Percentiles rank a stretch among this genome's conserved stretches.
Evolutionary conservation across 2,888 invertebrate genomes (phyloP).

Genomic region (Dasysyrphus tricinctus): DNA sequence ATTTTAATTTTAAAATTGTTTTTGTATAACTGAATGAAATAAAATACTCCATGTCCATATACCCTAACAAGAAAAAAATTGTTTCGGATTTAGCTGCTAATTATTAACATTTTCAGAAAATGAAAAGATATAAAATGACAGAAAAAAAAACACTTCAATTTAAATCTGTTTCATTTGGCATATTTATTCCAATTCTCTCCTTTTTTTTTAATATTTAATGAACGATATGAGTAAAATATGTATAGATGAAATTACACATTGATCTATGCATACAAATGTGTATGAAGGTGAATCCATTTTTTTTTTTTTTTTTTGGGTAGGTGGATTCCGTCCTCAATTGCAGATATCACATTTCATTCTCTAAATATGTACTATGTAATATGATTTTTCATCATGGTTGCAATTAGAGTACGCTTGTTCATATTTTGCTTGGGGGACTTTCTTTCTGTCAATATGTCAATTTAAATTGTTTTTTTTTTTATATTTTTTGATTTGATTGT

Average conservation of each 20-base stretch:
- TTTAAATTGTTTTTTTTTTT: not conserved
- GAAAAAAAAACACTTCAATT: not conserved
- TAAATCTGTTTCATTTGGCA: not conserved
- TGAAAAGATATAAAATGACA: not conserved
- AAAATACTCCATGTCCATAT: not conserved
- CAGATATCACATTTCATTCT: constrained; percentile 8
- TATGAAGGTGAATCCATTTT: not conserved
- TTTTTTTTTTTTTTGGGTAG: not conserved
- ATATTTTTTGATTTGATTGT: not conserved
- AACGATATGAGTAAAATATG: constrained; percentile 18
- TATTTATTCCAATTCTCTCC: not conserved
- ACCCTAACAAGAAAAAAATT: not conserved
- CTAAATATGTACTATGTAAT: not conserved
- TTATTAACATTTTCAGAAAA: not conserved
- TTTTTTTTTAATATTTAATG: not conserved
- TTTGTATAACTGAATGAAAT: not conserved
- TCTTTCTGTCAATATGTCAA: constrained; percentile 7
- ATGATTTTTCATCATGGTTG: constrained; percentile 20
- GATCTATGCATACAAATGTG: not conserved
- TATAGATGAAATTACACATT: not conserved
- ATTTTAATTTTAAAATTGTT: constrained; percentile 11
- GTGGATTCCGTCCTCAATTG: not conserved
- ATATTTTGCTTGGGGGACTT: constrained; percentile 3
- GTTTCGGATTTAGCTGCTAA: constrained; percentile 3
- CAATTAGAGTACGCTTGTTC: constrained; percentile 23